These are phyloP conservation scores for Podarcis siculus DNA, from an alignment of 2,797 vertebrate genomes.

Conservation along the genomic window DNA sequence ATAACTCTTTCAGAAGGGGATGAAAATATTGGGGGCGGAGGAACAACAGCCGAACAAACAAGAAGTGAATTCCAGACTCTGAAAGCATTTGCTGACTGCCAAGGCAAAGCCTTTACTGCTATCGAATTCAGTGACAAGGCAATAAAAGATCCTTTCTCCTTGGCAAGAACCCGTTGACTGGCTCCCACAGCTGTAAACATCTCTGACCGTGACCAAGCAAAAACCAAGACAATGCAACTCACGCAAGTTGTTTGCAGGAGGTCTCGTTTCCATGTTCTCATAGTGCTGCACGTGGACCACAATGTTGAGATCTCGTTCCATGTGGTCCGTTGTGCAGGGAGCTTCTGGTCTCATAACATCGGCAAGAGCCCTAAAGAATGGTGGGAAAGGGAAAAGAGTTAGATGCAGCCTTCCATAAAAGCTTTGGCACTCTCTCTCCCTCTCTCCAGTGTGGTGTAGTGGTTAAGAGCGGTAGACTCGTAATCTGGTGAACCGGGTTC, in stretches of 20 bases:
- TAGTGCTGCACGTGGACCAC: slow-evolving; percentile 94
- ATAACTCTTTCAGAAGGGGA: not conserved
- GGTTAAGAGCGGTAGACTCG: too few relatives aligned
- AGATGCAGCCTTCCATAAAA: slow-evolving; percentile 39
- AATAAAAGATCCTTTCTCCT: slow-evolving; percentile 2
- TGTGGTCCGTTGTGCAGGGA: slow-evolving; percentile 90
- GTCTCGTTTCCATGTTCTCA: slow-evolving; percentile 89
- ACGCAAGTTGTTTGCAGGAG: slow-evolving; percentile 91
- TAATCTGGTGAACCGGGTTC: too few relatives aligned
- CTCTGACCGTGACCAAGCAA: slow-evolving; percentile 1
- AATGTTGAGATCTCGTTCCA: slow-evolving; percentile 92
- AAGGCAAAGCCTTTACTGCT: not conserved
- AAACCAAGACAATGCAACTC: slow-evolving; percentile 74
- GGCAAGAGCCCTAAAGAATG: slow-evolving; percentile 89
- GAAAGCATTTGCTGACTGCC: not conserved
- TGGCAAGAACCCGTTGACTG: not conserved
- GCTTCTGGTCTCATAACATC: slow-evolving; percentile 95
- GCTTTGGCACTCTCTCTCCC: not conserved
- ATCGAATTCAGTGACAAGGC: not conserved
- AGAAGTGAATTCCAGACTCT: slow-evolving; percentile 20
- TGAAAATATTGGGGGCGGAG: not conserved
- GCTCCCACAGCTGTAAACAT: not conserved
- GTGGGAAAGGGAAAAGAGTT: slow-evolving; percentile 44
- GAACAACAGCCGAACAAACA: slow-evolving; percentile 7
- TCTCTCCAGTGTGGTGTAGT: too few relatives aligned